phyloP scores from a whole-genome alignment of 1,140 invertebrate species.

The Diorhabda carinulata region DNA sequence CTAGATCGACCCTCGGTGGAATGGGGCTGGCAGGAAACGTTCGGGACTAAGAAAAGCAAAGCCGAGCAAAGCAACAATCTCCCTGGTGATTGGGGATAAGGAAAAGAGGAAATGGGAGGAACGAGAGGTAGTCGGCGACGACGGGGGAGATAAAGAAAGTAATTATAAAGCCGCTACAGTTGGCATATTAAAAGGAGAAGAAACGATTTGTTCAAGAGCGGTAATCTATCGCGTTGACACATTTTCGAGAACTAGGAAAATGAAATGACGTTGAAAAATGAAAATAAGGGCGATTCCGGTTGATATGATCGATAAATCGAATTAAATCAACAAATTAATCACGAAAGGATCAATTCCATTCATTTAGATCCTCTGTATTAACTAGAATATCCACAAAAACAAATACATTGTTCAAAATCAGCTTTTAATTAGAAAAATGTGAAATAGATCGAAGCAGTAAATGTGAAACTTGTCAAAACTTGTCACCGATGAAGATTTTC shows the following conservation, averaged over 20 bases:
- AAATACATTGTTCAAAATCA: too few relatives aligned
- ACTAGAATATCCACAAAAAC: too few relatives aligned
- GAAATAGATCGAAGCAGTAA: too few relatives aligned
- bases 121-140: not conserved
- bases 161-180: slow-evolving; percentile 2
- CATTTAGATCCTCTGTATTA: too few relatives aligned
- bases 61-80: not conserved
- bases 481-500: too few relatives aligned
- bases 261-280: too few relatives aligned
- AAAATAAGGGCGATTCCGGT: too few relatives aligned
- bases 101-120: not conserved
- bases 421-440: too few relatives aligned
- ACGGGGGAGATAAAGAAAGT: slow-evolving; percentile 1
- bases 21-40: not conserved
- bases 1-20: not conserved
- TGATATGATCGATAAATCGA: too few relatives aligned
- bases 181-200: slow-evolving; percentile 2
- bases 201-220: not conserved
- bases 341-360: too few relatives aligned
- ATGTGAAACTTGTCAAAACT: too few relatives aligned
- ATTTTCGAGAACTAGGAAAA: not conserved
- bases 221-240: slow-evolving; percentile 1
- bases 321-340: too few relatives aligned
- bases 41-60: not conserved
- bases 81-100: not conserved